phyloP scores from a whole-genome alignment of 2,113 vertebrate genomes.

The Chlamydotis undulata region DNA sequence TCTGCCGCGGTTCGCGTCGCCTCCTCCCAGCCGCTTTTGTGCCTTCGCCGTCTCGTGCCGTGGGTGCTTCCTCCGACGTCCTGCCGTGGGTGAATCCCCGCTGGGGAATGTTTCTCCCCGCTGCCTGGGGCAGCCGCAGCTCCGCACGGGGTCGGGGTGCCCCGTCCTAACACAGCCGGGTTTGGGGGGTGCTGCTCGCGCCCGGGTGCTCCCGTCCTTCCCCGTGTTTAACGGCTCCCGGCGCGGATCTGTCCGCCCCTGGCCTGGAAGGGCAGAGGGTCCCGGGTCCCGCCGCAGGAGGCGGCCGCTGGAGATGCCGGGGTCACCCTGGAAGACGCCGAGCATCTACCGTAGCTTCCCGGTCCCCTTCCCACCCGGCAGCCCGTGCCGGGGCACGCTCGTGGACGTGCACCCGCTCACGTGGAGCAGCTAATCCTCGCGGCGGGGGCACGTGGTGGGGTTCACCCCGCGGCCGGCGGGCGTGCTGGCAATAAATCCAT shows the following conservation, averaged over 20 bases:
- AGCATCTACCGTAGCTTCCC: not conserved
- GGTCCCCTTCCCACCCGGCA: not conserved
- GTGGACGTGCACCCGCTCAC: not conserved
- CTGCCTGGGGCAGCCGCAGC: too few relatives aligned
- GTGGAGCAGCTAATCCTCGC: not conserved
- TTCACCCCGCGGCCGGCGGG: not conserved
- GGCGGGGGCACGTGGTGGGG: not conserved
- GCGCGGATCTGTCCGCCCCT: too few relatives aligned
- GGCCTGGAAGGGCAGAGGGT: not conserved
- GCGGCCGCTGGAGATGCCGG: not conserved
- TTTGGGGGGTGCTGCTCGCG: not conserved
- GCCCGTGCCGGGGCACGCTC: not conserved
- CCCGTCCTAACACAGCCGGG: too few relatives aligned
- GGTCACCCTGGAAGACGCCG: not conserved
- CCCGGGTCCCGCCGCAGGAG: not conserved
- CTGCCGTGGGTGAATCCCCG: not conserved
- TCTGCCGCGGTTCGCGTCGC: not conserved
- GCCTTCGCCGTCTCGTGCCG: rapidly evolving
- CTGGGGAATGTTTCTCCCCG: not conserved
- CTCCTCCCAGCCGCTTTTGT: not conserved
- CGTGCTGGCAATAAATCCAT: not conserved
- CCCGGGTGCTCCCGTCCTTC: not conserved
- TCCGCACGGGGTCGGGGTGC: too few relatives aligned
- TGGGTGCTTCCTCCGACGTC: not conserved
- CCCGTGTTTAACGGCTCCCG: too few relatives aligned